Evolutionary conservation across 2,113 vertebrate genomes (phyloP).

Genomic region (Paratilapia polleni): DNA sequence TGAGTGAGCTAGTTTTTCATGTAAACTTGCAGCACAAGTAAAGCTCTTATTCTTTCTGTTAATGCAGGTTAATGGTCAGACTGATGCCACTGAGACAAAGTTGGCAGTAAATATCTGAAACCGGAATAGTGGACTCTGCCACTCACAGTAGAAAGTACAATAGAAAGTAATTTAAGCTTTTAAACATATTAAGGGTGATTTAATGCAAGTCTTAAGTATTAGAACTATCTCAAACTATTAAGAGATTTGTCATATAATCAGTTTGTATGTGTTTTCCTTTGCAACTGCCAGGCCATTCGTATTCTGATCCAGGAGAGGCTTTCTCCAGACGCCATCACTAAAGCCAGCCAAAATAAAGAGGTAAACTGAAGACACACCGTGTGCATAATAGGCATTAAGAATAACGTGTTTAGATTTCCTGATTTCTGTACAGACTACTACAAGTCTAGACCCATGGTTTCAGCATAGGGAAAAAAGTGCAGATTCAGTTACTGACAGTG

Average conservation of each 20-base stretch:
- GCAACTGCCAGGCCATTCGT: slow-evolving; percentile 86
- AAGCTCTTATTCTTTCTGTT: not conserved
- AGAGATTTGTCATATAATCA: not conserved
- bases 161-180: not conserved
- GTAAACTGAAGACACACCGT: slow-evolving; percentile 67
- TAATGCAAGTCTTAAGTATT: not conserved
- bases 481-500: not conserved
- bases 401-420: not conserved
- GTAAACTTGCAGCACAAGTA: not conserved
- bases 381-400: not conserved
- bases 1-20: slow-evolving; percentile 69
- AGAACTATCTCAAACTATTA: not conserved
- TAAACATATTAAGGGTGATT: not conserved
- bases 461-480: accelerated
- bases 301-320: slow-evolving; percentile 96
- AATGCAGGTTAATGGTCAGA: not conserved
- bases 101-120: not conserved
- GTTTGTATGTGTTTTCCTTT: not conserved
- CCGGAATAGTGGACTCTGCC: not conserved
- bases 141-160: not conserved
- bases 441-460: not conserved
- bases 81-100: not conserved
- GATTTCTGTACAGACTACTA: not conserved
- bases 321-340: slow-evolving; percentile 91
- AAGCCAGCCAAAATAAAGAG: slow-evolving; percentile 91